Conservation (phyloP, 2,797 vertebrate species). For the Eulemur albifrons region DNA sequence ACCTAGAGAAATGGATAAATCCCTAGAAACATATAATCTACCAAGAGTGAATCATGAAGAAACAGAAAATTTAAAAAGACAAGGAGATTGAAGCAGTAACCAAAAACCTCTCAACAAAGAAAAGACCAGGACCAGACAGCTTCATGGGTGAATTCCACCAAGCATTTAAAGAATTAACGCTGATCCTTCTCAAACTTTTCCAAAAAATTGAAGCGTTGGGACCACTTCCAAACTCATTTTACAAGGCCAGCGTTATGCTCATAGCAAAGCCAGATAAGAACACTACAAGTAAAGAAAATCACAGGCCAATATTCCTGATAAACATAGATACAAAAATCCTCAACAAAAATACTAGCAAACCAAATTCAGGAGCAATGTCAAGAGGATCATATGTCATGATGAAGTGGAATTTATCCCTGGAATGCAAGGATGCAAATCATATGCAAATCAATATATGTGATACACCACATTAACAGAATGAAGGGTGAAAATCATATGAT, state of each 20-base stretch:
- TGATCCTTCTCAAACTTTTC: not conserved
- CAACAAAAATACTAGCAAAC: not conserved
- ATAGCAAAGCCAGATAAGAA: not conserved
- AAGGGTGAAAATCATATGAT: not conserved
- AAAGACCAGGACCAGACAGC: no score
- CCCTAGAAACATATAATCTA: no score
- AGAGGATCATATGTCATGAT: not conserved
- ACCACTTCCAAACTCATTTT: not conserved
- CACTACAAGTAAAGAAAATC: not conserved
- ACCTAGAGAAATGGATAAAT: no score
- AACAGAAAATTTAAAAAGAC: no score
- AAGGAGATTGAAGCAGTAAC: no score
- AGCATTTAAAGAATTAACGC: not conserved
- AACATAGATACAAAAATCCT: not conserved
- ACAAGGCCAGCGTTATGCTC: not conserved
- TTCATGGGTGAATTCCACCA: not conserved
- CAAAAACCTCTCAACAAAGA: no score
- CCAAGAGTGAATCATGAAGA: no score
- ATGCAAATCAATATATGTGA: not conserved
- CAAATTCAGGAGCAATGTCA: not conserved
- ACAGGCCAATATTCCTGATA: not conserved
- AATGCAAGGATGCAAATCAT: not conserved
- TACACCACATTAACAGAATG: not conserved
- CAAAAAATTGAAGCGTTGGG: not conserved
- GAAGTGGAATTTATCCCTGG: not conserved